Conservation (phyloP, 2,797 vertebrate genomes). For the Muraenolepis orangiensis region DNA sequence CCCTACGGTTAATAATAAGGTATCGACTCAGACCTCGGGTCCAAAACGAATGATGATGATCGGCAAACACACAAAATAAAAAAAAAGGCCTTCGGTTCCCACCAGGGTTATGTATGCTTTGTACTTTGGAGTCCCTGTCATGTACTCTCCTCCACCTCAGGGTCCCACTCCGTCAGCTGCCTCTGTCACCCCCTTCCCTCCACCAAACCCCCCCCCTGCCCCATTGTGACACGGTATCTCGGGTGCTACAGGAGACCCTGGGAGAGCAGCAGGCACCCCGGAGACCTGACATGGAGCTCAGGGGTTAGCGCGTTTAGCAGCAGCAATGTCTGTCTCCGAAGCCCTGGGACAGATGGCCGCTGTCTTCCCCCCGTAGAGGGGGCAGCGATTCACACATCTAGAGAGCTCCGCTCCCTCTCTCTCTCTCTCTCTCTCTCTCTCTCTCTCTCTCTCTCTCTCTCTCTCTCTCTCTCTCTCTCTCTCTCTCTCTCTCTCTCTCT, state of each 20-base stretch:
- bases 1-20: slow-evolving; percentile 46
- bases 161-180: too few species aligned
- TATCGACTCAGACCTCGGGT: slow-evolving; percentile 55
- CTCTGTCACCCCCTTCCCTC: too few species aligned
- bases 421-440: slow-evolving; percentile 31
- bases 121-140: slow-evolving; percentile 1
- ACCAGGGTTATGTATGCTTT: slow-evolving; percentile 20
- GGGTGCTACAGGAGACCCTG: slow-evolving; percentile 41
- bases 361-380: slow-evolving; percentile 59
- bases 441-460: background rate
- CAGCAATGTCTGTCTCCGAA: slow-evolving; percentile 60
- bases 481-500: background rate
- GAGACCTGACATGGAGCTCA: slow-evolving; percentile 56
- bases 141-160: slow-evolving; percentile 35
- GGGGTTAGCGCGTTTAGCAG: slow-evolving; percentile 57
- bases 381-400: background rate
- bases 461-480: background rate
- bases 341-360: slow-evolving; percentile 62
- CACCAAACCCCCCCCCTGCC: too few species aligned
- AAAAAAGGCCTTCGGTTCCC: background rate
- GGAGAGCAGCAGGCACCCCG: slow-evolving; percentile 46
- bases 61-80: slow-evolving; percentile 44
- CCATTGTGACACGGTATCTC: slow-evolving; percentile 41
- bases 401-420: background rate
- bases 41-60: slow-evolving; percentile 43